A percentile compares a stretch with the other conserved stretches of the same genome.
Evolutionary conservation across 2,888 invertebrate genomes (phyloP).

Genomic region (Ophraella communa): DNA sequence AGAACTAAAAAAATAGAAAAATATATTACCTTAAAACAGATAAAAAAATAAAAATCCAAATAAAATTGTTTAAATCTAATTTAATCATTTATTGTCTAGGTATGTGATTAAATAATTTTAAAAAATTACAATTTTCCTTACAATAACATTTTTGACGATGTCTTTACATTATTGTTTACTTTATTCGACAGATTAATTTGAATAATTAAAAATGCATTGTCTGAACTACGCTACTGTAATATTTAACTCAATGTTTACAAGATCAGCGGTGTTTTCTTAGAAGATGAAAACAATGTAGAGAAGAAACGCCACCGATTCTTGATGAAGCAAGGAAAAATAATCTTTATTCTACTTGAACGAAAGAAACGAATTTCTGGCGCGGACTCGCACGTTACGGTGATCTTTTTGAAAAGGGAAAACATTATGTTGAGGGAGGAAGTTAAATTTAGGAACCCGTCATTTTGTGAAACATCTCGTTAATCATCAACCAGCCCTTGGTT

Average conservation of each 20-base stretch:
- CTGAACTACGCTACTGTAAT: not conserved
- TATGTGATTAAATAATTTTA: too few relatives aligned
- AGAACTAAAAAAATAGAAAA: too few relatives aligned
- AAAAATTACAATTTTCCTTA: too few relatives aligned
- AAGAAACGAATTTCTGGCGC: not conserved
- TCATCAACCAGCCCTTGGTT: conserved; percentile 58
- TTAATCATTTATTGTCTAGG: too few relatives aligned
- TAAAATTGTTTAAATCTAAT: too few relatives aligned
- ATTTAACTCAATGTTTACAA: conserved; percentile 33
- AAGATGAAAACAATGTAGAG: conserved; percentile 4
- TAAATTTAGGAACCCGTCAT: conserved; percentile 59
- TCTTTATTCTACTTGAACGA: not conserved
- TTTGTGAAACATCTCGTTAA: conserved; percentile 60
- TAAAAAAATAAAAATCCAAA: too few relatives aligned
- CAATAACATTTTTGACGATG: too few relatives aligned
- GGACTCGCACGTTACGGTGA: not conserved
- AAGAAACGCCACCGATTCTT: not conserved
- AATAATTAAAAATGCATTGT: not conserved
- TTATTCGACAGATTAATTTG: not conserved
- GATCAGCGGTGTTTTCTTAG: conserved; percentile 24
- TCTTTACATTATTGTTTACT: too few relatives aligned
- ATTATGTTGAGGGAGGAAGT: conserved; percentile 43
- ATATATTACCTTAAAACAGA: too few relatives aligned
- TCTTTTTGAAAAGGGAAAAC: conserved; percentile 12
- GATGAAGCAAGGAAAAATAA: conserved; percentile 1